Evolutionary conservation across 30 jellyfish, hydroid and myxozoan genomes (phyloP), one percentile per base, ranked within the genome.

Genomic region (Aurelia aurita): DNA sequence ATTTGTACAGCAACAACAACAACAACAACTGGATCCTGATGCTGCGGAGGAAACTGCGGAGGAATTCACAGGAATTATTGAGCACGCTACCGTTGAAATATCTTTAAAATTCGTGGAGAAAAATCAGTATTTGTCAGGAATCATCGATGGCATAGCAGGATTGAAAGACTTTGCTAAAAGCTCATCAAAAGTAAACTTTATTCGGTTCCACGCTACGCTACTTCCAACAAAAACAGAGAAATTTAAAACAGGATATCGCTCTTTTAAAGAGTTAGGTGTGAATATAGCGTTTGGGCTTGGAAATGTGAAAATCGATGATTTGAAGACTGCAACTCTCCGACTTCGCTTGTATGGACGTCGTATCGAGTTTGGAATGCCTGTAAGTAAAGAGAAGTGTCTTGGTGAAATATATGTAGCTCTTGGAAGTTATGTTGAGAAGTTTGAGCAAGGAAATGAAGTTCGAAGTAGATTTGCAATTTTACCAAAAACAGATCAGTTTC

Each of bases 261-360:
- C 85, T 1, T 39, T 69, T 3, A 58, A 55, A 21, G 84, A 67
- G 2, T 34, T 67, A 1, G 9, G 18, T 8, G 69, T 20, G 0
- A 43, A 20, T 12, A 14, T 77, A 6, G 26, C 77, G 7, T 69
- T 82, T 82, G 82, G 49, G 3, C 16, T 80, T 2, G n/a, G 72
- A 0, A 69, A 43, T n/a, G 77, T 68, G 55, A 55, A 55, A 16
- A 12, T 69, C 12, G 85, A 82, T 5, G 66, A 29, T 9, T 16
- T 82, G 51, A 43, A 26, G 2, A 75, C 22, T 43, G n/a, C 94
- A 27, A 80, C 90, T 3, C 51, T 92, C 21, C 69, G 98, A 53
- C 31, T 92, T 3, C 97, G 98, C 7, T 31, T 92, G 69, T 87
- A 87, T 44, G 98, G 96, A 5, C 77, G 90, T 16, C 82, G 77